A percentile compares a stretch with the other conserved stretches of the same genome.
Conservation (phyloP, 2,113 vertebrate genomes). For the Pantherophis guttatus region DNA sequence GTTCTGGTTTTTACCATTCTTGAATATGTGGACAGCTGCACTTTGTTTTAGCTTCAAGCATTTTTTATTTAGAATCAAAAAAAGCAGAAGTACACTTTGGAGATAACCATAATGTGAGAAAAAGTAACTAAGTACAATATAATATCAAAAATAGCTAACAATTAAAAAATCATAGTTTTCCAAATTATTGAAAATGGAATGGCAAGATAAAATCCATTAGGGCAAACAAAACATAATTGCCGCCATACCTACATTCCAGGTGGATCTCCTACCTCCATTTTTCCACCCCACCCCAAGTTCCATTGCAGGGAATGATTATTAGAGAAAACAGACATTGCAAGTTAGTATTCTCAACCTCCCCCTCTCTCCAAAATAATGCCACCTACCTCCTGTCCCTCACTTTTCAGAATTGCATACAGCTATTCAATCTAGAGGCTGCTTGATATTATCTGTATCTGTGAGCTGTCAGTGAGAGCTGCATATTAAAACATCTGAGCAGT, state of each 20-base stretch:
- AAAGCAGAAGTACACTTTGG: neutral
- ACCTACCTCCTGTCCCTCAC: conserved; percentile 70
- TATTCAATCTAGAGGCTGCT: conserved; percentile 78
- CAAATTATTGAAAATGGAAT: neutral
- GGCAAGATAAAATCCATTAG: neutral
- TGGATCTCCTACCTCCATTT: neutral
- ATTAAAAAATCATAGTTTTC: neutral
- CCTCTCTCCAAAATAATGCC: conserved; percentile 65
- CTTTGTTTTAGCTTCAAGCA: neutral
- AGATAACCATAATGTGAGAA: neutral
- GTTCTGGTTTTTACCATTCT: neutral
- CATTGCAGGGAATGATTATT: conserved; percentile 59
- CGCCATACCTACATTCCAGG: neutral
- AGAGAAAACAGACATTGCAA: conserved; percentile 65
- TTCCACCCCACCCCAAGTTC: conserved; percentile 40
- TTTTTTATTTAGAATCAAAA: neutral
- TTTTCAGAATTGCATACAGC: conserved; percentile 71
- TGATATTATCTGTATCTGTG: conserved; percentile 83
- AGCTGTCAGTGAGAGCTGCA: conserved; percentile 79
- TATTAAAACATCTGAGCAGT: conserved; percentile 82
- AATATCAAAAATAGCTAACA: neutral
- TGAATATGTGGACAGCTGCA: neutral
- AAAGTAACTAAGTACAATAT: neutral
- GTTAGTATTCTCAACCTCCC: conserved; percentile 55
- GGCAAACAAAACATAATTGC: neutral